Evolutionary conservation across 2,888 invertebrate species (phyloP).

Genomic region (Cordilura impudica): DNA sequence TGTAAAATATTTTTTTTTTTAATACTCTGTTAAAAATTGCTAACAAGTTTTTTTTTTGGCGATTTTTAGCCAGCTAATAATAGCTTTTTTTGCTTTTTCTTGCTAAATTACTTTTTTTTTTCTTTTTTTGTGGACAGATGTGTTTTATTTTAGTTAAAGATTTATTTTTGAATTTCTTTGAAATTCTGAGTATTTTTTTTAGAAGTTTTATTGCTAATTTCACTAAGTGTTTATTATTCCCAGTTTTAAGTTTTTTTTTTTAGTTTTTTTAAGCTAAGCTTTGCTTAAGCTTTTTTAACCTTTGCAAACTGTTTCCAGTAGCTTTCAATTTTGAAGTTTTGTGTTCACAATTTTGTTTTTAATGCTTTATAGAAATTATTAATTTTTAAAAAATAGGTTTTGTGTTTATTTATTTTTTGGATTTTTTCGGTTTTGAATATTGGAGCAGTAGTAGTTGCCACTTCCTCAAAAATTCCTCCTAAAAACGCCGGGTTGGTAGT

Average conservation of each 20-base stretch:
- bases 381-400: conserved; percentile 52
- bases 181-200: conserved; percentile 62
- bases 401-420: background rate
- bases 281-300: conserved; percentile 55
- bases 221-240: conserved; percentile 55
- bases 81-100: conserved; percentile 18
- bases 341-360: conserved; percentile 39
- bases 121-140: conserved; percentile 58
- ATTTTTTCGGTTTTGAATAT: conserved; percentile 33
- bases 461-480: conserved; percentile 57
- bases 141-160: conserved; percentile 35
- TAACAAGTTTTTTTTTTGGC: conserved; percentile 2
- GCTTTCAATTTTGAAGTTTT: conserved; percentile 28
- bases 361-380: conserved; percentile 45
- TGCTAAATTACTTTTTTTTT: conserved; percentile 37
- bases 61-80: conserved; percentile 34
- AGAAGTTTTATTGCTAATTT: conserved; percentile 60
- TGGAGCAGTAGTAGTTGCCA: conserved; percentile 67
- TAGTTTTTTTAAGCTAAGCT: conserved; percentile 55
- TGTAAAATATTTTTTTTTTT: conserved; percentile 25
- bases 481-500: conserved; percentile 61
- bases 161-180: conserved; percentile 54
- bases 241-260: conserved; percentile 14
- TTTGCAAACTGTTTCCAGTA: conserved; percentile 55
- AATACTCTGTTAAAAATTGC: conserved; percentile 37